Evolutionary conservation across 1,140 invertebrate species (phyloP), one percentile per base, ranked within the genome.

Genomic region (Drosophila insularis): DNA sequence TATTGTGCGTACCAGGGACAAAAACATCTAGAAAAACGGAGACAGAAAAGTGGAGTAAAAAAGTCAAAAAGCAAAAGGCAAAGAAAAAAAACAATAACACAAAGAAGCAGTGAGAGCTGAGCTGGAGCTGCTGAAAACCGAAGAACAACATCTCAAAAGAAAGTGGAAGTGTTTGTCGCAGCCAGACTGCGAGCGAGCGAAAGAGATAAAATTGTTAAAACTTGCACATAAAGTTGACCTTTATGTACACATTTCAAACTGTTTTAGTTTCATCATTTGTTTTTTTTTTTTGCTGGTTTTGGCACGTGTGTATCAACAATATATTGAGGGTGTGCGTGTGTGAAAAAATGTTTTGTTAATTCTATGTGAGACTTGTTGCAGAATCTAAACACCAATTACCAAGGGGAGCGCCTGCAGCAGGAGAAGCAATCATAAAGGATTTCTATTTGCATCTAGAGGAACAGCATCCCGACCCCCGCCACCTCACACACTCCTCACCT

Each of bases 91-190:
- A 27, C 59, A 56, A 37, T 39, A 63, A 50, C 40, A 17, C 65
- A 74, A 65, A 74, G 53, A 61, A 71, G 56, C 68, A 50, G 70
- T 68, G 67, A 61, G 35, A 50, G 67, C 70, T 61, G 67, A 37
- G 35, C 66, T 60, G 54, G 32, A 23, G 19, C 50, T 54, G 50
- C 58, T 40, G 56, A 79, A 82, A 86, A 87, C 74, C 84, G 64
- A 87, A 43, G 81, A 84, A 85, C 74, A 78, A 74, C 74, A 66
- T 68, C 78, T 81, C 40, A 58, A 78, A 85, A 86, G 81, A 85
- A 85, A 85, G 81, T 85, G 43, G 81, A 85, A 85, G 74, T 81
- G 40, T 66, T 53, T 67, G 43, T 40, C 62, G 40, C 58, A 50
- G 8, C 50, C 35, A 58, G 27, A 60, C 46, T 63, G 37, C 60